A percentile compares a stretch with the other conserved stretches of the same genome.
These are phyloP conservation scores for Saguinus midas DNA, from an alignment of 2,113 vertebrate species.

Conservation along the genomic window DNA sequence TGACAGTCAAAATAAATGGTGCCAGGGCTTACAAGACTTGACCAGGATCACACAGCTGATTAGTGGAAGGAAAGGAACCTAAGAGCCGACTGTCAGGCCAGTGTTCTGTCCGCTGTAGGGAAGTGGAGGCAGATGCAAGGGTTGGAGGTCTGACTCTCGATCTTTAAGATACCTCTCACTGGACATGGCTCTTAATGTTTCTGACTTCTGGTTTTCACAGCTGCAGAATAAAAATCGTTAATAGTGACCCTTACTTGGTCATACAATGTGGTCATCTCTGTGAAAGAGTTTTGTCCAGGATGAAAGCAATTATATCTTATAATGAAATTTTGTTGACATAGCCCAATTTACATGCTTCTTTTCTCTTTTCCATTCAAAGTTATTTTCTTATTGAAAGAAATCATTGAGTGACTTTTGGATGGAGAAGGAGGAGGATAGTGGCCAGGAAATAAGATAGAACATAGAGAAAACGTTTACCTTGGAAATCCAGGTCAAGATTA, in stretches of 20 bases:
- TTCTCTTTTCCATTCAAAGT: neutral
- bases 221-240: neutral
- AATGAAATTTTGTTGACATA: neutral
- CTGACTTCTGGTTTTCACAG: neutral
- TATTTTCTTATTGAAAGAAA: neutral
- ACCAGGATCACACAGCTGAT: no score
- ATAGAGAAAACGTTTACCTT: neutral
- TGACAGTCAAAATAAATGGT: neutral
- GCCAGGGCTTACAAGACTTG: neutral
- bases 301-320: neutral
- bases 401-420: neutral
- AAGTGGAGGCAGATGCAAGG: neutral
- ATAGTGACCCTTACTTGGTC: neutral
- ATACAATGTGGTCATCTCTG: fast-evolving
- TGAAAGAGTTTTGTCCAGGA: neutral
- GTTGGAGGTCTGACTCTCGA: neutral
- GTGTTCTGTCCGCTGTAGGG: neutral
- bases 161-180: neutral
- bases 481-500: neutral
- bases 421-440: neutral
- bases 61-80: neutral
- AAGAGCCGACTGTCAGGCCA: neutral
- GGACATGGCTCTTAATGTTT: neutral
- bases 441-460: neutral
- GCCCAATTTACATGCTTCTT: neutral